Base-by-base conservation (phyloP, 2,797 vertebrate genomes). In the Sebastes matsubarae region DNA sequence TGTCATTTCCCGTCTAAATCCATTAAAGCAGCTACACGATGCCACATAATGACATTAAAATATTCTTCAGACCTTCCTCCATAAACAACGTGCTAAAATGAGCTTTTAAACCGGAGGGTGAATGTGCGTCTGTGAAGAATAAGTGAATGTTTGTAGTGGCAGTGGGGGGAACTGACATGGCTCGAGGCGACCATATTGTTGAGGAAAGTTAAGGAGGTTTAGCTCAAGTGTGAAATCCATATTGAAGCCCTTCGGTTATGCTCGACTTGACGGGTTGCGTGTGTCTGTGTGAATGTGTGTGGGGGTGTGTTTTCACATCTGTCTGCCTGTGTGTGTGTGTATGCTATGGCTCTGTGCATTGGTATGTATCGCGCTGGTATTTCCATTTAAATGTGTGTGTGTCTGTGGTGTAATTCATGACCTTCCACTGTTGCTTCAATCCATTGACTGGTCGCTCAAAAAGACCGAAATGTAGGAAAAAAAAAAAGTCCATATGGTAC, bases 401-500 rank as follows among this genome's bases (percentile, higher is more conserved):
- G 68, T 81, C 25, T 71, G 64, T 77, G 66, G 60, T 85, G 68
- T 77, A 77, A 88, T 83, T 86, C 79, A 87, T 13, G 64, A 65
- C 74, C 52, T 29, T 80, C 46, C 66, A 52, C 54, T 61, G 3
- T 61, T 69, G 24, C 75, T 88, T 78, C 46, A 85, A 86, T 88
- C 83, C 63, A 69, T 38, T 50, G 79, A 79, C 76, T 85, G 71
- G 76, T 80, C 66, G 78, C 86, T 82, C 69, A 83, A 81, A 89
- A 64, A 78, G 69, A 82, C 76, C 46, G 29, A 92, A 72, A 72
- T 75, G 46, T 82, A 29, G 59, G 46, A 46, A 1, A 8, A 57
- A 16, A 73, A 80, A 85, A 89, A 84, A 64, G 68, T 72, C 90
- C 94, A 95, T 92, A 91, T 94, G 93, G 89, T 90, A 92, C 82